A percentile compares a stretch with the other conserved stretches of the same genome.
These are phyloP conservation scores for Drosophila birchii DNA, from an alignment of 2,888 invertebrate genomes.

Conservation along the genomic window DNA sequence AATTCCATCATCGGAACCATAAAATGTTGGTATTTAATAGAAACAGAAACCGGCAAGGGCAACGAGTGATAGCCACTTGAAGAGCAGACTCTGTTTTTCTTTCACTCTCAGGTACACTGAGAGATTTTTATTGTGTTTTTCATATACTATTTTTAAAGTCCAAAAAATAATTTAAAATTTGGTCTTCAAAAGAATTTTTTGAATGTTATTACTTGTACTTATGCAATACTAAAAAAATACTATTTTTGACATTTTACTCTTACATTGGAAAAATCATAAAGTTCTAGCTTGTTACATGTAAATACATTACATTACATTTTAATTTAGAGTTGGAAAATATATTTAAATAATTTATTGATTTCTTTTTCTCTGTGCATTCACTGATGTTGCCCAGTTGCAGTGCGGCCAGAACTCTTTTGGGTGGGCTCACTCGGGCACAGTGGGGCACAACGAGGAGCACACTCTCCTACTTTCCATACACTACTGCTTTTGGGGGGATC, in stretches of 20 bases:
- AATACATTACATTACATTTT: no score
- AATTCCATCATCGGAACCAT: conserved; percentile 74
- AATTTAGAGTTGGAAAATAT: not conserved
- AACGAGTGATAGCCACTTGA: conserved; percentile 81
- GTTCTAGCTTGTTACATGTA: no score
- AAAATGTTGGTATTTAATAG: conserved; percentile 27
- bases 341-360: not conserved
- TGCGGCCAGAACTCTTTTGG: conserved; percentile 53
- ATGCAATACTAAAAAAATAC: no score
- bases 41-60: conserved; percentile 61
- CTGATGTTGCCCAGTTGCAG: conserved; percentile 52
- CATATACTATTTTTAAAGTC: not conserved
- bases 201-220: no score
- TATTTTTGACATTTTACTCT: no score
- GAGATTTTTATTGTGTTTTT: not conserved
- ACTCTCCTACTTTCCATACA: conserved; percentile 12
- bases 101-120: conserved; percentile 18
- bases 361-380: conserved; percentile 11
- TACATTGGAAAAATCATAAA: no score
- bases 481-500: conserved; percentile 42
- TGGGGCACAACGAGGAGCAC: conserved; percentile 61
- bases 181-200: no score
- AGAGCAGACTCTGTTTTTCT: conserved; percentile 24
- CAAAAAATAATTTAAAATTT: no score
- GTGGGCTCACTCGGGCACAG: conserved; percentile 69